Evolutionary conservation across 2,797 vertebrate species (phyloP).

Genomic region (Sebastes nivosus): DNA sequence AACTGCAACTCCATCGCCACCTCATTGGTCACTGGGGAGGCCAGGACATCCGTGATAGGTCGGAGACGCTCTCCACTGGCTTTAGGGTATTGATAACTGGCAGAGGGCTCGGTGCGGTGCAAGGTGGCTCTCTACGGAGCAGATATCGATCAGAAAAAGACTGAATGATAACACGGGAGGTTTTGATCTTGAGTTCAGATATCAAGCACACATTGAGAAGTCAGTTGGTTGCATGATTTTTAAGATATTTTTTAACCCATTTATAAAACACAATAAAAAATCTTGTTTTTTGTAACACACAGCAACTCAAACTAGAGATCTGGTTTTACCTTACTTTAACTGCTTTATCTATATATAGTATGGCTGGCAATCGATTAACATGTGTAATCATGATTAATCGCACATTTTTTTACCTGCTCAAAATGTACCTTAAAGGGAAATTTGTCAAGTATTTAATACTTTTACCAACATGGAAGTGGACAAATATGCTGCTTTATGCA

Average conservation of each 20-base stretch:
- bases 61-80: slow-evolving; percentile 42
- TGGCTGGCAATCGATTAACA: too few relatives aligned
- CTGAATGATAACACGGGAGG: slow-evolving; percentile 6
- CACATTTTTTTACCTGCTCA: too few relatives aligned
- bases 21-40: slow-evolving; percentile 67
- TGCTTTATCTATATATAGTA: neutral
- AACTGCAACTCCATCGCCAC: slow-evolving; percentile 57
- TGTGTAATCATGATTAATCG: too few relatives aligned
- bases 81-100: slow-evolving; percentile 59
- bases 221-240: neutral
- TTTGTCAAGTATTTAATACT: too few relatives aligned
- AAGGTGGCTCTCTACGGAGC: slow-evolving; percentile 39
- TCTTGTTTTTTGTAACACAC: neutral
- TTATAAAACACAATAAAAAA: neutral
- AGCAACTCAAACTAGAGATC: neutral
- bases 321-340: neutral
- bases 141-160: slow-evolving; percentile 45
- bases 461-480: too few relatives aligned
- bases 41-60: slow-evolving; percentile 55
- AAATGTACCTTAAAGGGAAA: too few relatives aligned
- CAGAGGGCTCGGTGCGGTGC: slow-evolving; percentile 36
- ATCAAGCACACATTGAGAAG: neutral
- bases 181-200: slow-evolving; percentile 18
- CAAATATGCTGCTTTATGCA: too few relatives aligned
- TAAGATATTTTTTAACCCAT: neutral